These are phyloP conservation scores for Entomyzon cyanotis DNA, from an alignment of 2,113 vertebrate species.

Conservation along the genomic window DNA sequence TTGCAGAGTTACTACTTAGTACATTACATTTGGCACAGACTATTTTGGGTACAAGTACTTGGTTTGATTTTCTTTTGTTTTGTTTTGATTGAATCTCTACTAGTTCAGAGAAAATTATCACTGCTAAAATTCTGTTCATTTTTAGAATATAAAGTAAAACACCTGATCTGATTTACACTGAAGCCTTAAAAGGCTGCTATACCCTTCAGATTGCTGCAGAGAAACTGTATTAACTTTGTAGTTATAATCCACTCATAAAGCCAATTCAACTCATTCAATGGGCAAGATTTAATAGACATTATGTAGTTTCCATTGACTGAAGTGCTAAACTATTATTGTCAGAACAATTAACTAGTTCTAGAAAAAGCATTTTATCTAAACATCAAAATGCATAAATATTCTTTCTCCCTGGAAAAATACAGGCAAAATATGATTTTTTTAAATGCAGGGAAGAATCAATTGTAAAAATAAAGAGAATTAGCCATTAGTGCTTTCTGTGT, in stretches of 20 bases:
- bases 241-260: background rate
- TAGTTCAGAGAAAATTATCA: background rate
- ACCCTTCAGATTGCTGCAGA: background rate
- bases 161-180: background rate
- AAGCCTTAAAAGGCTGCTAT: background rate
- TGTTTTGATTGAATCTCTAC: background rate
- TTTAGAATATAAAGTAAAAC: background rate
- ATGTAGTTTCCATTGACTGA: background rate
- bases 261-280: background rate
- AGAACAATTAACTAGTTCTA: background rate
- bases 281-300: background rate
- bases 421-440: background rate
- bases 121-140: background rate
- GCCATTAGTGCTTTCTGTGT: background rate
- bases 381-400: background rate
- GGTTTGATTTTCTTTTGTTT: background rate
- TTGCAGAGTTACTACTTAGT: background rate
- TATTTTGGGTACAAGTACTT: background rate
- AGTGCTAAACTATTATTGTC: background rate
- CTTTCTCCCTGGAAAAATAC: background rate
- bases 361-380: background rate
- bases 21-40: background rate
- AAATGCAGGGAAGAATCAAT: background rate
- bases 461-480: background rate
- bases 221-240: background rate